Base-by-base conservation (phyloP, 2,113 vertebrate species). In the Bos indicus region DNA sequence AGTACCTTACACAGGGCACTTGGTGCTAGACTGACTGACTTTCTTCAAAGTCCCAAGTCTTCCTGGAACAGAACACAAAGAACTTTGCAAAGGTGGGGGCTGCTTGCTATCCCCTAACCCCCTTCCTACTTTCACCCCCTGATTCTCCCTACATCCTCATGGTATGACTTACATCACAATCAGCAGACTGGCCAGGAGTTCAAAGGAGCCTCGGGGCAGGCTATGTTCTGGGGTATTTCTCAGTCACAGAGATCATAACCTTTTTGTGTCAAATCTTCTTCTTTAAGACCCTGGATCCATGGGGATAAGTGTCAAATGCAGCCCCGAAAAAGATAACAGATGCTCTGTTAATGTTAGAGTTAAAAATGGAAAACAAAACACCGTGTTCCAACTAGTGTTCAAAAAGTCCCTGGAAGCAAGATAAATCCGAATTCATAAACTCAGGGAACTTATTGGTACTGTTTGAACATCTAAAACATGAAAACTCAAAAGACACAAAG, bases 361-460 rank as follows among this genome's bases (percentile, higher is more conserved):
- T 93, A 71, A 51, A 95, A 94, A 92, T 52, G 43, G 52, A 91
- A 33, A 67, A 15, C 4, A 71, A 81, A 87, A 57, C 16, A 60
- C 8, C 1, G 48, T 28, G 15, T 54, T 12, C 7, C 3, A 6
- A 64, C 12, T 40, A 56, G 30, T 48, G 57, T 80, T 85, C n/a
- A 90, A 25, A 71, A 67, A 36, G 57, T 52, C 23, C 33, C 28
- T 21, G 36, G 64, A 11, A 56, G 74, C 11, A 81, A 91, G 43
- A 81, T 26, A 88, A 54, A 43, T 60, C 85, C 7, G 6, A 30
- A 51, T 59, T n/a, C 17, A 7, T 46, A 85, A 57, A n/a, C 43
- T 71, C 3, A 46, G 82, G 11, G 30, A 93, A 30, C 7, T 57
- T 15, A 81, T n/a, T 85, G 93, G 4, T 59, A 94, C 1, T 5